Percentiles rank a stretch among this genome's conserved stretches.
Conservation (phyloP, 2,797 vertebrate genomes). For the Xiphophorus birchmanni region DNA sequence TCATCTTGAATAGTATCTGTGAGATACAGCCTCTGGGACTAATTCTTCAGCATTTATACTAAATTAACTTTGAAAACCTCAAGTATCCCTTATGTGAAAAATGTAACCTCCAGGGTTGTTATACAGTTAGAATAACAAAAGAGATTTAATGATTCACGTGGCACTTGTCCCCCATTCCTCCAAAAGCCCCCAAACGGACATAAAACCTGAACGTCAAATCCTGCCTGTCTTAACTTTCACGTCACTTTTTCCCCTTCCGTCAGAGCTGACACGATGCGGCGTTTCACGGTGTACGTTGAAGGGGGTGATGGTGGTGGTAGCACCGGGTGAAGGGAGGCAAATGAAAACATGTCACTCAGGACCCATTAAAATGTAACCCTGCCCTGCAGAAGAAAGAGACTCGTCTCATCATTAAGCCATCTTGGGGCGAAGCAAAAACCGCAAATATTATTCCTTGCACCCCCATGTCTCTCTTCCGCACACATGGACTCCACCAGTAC, state of each 20-base stretch:
- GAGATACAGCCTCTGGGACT: neutral
- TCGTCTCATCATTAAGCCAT: conserved; percentile 82
- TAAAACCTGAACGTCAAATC: conserved; percentile 17
- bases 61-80: neutral
- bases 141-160: conserved; percentile 43
- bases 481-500: conserved; percentile 5
- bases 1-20: neutral
- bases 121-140: neutral
- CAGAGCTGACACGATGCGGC: conserved; percentile 45
- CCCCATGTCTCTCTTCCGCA: conserved; percentile 13
- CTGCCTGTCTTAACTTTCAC: conserved; percentile 23
- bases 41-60: neutral
- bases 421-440: conserved; percentile 72
- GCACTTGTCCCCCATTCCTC: conserved; percentile 25
- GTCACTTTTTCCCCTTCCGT: conserved; percentile 15
- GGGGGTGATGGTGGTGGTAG: conserved; percentile 17
- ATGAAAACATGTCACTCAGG: conserved; percentile 80
- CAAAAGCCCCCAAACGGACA: conserved; percentile 12
- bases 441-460: conserved; percentile 80
- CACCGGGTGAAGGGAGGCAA: conserved; percentile 25
- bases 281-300: conserved; percentile 55
- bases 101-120: neutral
- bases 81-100: neutral
- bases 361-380: conserved; percentile 77
- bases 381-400: conserved; percentile 75